Percentiles rank a stretch among this genome's conserved stretches.
These are phyloP conservation scores for Plodia interpunctella DNA, from an alignment of 1,140 invertebrate species.

Conservation along the genomic window DNA sequence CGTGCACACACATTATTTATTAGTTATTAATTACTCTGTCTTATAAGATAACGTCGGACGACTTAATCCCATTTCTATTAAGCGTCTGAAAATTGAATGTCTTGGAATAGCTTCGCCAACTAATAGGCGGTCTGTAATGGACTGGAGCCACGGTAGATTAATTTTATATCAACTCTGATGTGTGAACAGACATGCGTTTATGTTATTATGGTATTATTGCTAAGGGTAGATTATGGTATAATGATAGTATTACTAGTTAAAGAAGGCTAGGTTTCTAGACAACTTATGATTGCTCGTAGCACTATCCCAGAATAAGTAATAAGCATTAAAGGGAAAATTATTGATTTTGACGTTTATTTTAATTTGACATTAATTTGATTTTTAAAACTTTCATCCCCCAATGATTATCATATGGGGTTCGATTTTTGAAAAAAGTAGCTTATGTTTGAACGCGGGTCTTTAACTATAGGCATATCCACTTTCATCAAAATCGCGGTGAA, in stretches of 20 bases:
- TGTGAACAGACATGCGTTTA: slow-evolving; percentile 4
- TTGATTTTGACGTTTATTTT: no score
- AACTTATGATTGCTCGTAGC: not conserved
- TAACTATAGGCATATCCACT: no score
- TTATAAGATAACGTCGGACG: not conserved
- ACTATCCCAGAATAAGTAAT: not conserved
- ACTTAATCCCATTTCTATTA: not conserved
- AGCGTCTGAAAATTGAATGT: not conserved
- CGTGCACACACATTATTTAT: no score
- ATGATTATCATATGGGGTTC: no score
- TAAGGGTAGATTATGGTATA: not conserved
- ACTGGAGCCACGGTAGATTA: not conserved
- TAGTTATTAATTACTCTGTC: no score
- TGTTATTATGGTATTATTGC: not conserved
- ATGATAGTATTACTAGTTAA: not conserved
- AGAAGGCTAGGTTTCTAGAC: not conserved
- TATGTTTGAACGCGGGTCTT: no score
- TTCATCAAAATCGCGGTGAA: no score
- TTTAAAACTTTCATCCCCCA: no score
- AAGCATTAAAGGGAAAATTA: no score
- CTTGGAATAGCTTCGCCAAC: not conserved
- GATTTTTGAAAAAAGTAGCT: no score
- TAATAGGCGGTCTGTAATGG: not conserved
- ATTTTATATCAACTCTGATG: slow-evolving; percentile 1
- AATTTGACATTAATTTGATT: no score